A percentile compares a stretch with the other conserved stretches of the same genome.
Conservation (phyloP, 2,113 vertebrate genomes). For the Toxotes jaculatrix region DNA sequence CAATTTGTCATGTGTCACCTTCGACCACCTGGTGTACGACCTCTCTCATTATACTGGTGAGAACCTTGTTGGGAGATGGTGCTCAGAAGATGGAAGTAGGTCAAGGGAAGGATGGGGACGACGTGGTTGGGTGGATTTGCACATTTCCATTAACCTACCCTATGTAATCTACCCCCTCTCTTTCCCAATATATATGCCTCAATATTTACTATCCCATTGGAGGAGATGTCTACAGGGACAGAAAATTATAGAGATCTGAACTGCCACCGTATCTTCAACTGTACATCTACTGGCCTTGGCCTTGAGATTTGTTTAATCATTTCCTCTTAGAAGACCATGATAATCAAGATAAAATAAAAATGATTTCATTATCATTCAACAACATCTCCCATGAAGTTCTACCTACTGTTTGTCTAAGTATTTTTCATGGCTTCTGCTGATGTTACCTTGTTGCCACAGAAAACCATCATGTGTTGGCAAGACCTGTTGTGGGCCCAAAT, state of each 20-base stretch:
- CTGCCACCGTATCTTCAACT: neutral
- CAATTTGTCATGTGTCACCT: conserved; percentile 71
- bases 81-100: conserved; percentile 56
- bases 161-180: neutral
- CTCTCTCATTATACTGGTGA: conserved; percentile 52
- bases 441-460: neutral
- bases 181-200: neutral
- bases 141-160: conserved; percentile 15
- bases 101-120: conserved; percentile 47
- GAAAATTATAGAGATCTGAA: neutral
- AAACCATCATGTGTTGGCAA: neutral
- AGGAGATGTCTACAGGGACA: neutral
- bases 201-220: neutral
- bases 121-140: conserved; percentile 25
- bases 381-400: neutral
- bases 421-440: neutral
- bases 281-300: neutral
- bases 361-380: neutral
- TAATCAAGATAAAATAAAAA: neutral
- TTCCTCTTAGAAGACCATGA: neutral
- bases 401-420: neutral
- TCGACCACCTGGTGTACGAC: conserved; percentile 42
- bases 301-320: neutral
- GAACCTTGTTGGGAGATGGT: conserved; percentile 19
- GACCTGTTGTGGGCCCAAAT: neutral